Conservation (phyloP, 2,888 invertebrate genomes). For the Lochmaea capreae region DNA sequence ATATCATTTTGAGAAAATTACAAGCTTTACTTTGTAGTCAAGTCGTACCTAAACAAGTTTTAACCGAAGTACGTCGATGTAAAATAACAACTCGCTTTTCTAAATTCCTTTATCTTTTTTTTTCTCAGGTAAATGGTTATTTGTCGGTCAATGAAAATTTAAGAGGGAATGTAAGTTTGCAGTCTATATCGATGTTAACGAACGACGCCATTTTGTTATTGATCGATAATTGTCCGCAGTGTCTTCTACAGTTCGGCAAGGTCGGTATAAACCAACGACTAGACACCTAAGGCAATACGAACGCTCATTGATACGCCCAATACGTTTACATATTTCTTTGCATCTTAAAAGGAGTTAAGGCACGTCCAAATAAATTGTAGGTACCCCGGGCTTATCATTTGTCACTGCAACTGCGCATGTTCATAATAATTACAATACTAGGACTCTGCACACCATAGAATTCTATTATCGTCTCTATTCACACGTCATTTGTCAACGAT, state of each 20-base stretch:
- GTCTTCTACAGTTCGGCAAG: constrained; percentile 75
- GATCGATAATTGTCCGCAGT: constrained; percentile 72
- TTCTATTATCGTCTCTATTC: too few species aligned
- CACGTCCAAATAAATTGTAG: too few species aligned
- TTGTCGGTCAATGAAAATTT: constrained; percentile 69
- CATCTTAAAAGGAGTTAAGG: too few species aligned
- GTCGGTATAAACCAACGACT: constrained; percentile 59
- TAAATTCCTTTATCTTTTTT: neutral
- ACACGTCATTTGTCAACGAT: too few species aligned
- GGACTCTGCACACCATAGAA: too few species aligned
- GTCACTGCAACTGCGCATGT: too few species aligned
- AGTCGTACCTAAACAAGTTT: constrained; percentile 68
- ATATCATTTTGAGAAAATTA: constrained; percentile 62
- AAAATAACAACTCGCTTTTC: neutral
- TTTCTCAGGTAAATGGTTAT: constrained; percentile 67
- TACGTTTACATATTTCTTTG: too few species aligned
- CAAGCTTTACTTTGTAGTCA: constrained; percentile 72
- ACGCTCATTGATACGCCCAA: too few species aligned
- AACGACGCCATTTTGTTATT: constrained; percentile 69
- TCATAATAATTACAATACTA: too few species aligned
- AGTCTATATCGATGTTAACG: constrained; percentile 66
- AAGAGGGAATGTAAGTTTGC: constrained; percentile 68
- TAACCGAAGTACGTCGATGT: constrained; percentile 65
- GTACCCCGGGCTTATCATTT: too few species aligned
- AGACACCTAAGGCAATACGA: too few species aligned